These are phyloP conservation scores for Hapalemur alaotrensis DNA, from an alignment of 2,797 vertebrate genomes.

Conservation along the genomic window DNA sequence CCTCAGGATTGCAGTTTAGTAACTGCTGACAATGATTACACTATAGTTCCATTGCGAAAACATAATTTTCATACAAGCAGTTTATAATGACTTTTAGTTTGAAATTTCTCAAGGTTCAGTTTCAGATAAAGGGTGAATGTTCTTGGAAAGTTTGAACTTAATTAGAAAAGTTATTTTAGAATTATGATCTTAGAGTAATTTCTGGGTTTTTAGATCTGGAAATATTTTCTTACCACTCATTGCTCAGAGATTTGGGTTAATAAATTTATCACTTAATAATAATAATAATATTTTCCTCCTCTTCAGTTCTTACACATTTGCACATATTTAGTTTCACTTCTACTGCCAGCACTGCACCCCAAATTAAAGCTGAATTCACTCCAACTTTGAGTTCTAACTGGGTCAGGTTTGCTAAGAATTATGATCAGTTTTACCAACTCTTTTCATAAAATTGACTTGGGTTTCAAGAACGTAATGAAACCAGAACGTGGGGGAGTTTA, in stretches of 20 bases:
- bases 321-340: conserved; percentile 57
- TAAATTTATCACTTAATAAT: conserved; percentile 62
- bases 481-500: conserved; percentile 75
- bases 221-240: conserved; percentile 59
- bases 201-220: conserved; percentile 53
- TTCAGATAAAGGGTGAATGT: conserved; percentile 59
- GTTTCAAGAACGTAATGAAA: conserved; percentile 79
- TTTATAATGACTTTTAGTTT: conserved; percentile 49
- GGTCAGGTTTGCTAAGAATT: conserved; percentile 63
- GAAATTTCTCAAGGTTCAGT: conserved; percentile 69
- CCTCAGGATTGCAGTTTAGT: neutral
- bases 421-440: conserved; percentile 58
- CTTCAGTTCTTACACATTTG: conserved; percentile 14
- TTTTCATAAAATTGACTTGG: conserved; percentile 69
- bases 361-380: conserved; percentile 36
- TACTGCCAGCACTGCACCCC: neutral
- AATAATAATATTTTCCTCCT: conserved; percentile 56
- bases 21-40: conserved; percentile 33
- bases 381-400: conserved; percentile 65
- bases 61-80: conserved; percentile 39
- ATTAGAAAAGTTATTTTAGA: conserved; percentile 72
- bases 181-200: conserved; percentile 51
- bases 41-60: conserved; percentile 53
- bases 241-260: conserved; percentile 47
- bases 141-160: conserved; percentile 77